These are phyloP conservation scores for Panulirus ornatus DNA, from an alignment of 1,140 invertebrate genomes.

Conservation along the genomic window DNA sequence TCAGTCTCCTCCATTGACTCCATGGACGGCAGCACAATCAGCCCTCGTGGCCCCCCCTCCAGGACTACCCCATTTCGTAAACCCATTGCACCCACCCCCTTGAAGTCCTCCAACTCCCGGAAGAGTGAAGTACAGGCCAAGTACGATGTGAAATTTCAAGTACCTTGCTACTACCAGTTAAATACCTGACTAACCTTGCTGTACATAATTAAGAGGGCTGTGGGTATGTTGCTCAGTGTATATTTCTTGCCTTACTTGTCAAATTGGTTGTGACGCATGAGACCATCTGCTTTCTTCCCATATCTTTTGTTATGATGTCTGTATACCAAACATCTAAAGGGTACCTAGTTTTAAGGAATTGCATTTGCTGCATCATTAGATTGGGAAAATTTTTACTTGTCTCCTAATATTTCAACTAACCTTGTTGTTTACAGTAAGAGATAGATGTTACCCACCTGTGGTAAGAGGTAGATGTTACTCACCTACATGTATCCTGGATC, in stretches of 20 bases:
- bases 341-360: background rate
- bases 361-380: background rate
- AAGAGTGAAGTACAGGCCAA: slow-evolving; percentile 58
- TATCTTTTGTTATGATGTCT: background rate
- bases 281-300: background rate
- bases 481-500: background rate
- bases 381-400: too few relatives aligned
- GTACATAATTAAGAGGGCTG: background rate
- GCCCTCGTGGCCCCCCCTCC: slow-evolving; percentile 11
- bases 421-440: background rate
- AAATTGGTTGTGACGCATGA: background rate
- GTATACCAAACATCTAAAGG: background rate
- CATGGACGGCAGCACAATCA: slow-evolving; percentile 3
- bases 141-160: slow-evolving; percentile 24
- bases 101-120: slow-evolving; percentile 43
- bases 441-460: background rate
- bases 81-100: slow-evolving; percentile 52
- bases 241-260: background rate
- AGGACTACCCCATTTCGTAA: slow-evolving; percentile 34
- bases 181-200: background rate
- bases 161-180: background rate
- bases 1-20: slow-evolving; percentile 61
- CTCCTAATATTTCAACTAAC: background rate
- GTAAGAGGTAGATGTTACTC: background rate
- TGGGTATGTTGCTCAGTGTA: background rate